phyloP scores from a whole-genome alignment of 2,113 vertebrate genomes.

The Atractosteus spatula region DNA sequence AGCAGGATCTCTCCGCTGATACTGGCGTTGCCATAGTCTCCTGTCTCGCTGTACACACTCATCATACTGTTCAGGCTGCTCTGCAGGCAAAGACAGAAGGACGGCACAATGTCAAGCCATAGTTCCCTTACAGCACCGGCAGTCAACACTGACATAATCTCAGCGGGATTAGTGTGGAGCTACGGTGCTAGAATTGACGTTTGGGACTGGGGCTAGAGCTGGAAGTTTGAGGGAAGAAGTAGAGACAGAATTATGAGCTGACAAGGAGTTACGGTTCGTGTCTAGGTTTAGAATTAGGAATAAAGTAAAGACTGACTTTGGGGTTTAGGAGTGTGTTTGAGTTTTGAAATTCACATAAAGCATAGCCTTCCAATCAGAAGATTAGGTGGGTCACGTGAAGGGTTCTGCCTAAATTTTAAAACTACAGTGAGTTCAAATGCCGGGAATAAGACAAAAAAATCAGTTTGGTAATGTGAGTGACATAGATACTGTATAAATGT shows the following conservation, averaged over 20 bases:
- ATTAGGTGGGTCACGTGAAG: too few relatives aligned
- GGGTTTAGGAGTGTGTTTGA: too few relatives aligned
- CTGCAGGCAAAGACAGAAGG: constrained; percentile 53
- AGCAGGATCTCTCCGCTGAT: constrained; percentile 93
- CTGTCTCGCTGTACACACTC: constrained; percentile 94
- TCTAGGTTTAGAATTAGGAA: too few relatives aligned
- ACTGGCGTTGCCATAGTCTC: constrained; percentile 89
- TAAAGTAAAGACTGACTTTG: too few relatives aligned
- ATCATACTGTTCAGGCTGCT: constrained; percentile 92
- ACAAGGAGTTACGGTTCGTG: neutral
- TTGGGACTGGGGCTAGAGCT: neutral
- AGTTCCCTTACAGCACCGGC: neutral
- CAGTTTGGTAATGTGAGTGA: too few relatives aligned
- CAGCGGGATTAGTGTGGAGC: neutral
- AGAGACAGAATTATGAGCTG: constrained; percentile 16
- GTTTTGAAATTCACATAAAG: too few relatives aligned
- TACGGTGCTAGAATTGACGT: too few relatives aligned
- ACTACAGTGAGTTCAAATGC: too few relatives aligned
- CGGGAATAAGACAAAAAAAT: too few relatives aligned
- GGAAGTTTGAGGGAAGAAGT: neutral
- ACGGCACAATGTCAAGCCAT: neutral
- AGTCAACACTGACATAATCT: neutral
- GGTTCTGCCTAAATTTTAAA: too few relatives aligned
- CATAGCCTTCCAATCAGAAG: too few relatives aligned
- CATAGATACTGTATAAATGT: too few relatives aligned